These are phyloP conservation scores for Neoitamus cyanurus DNA, from an alignment of 2,888 invertebrate genomes.

Conservation along the genomic window DNA sequence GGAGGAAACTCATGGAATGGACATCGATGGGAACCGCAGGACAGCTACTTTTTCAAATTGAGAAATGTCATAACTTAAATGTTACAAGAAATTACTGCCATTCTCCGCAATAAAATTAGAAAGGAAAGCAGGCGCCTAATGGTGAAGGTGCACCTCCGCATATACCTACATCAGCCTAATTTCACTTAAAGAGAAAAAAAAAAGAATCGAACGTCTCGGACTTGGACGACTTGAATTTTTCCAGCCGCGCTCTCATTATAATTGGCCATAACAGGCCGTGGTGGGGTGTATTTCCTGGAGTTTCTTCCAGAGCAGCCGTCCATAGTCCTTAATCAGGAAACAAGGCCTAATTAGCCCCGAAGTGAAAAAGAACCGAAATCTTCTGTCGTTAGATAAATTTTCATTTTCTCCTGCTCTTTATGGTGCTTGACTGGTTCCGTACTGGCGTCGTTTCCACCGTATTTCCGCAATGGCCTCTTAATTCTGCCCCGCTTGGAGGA, in stretches of 20 bases:
- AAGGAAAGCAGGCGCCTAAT: neutral
- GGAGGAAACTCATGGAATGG: neutral
- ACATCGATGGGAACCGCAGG: neutral
- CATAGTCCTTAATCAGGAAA: constrained; percentile 11
- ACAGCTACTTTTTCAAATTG: neutral
- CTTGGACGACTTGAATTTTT: neutral
- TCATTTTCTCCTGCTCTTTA: constrained; percentile 23
- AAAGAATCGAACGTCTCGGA: neutral
- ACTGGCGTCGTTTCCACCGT: neutral
- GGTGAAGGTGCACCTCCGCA: neutral
- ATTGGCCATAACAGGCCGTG: neutral
- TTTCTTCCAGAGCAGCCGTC: neutral
- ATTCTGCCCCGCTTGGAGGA: neutral
- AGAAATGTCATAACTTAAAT: neutral
- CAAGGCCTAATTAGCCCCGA: constrained; percentile 15
- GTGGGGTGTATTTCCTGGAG: neutral
- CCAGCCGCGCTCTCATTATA: neutral
- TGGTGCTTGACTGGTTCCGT: neutral
- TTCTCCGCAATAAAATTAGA: neutral
- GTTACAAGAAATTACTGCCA: neutral
- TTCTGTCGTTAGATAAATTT: constrained; percentile 28
- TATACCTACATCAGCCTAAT: no score
- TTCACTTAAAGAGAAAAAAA: neutral
- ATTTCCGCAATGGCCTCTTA: constrained; percentile 14
- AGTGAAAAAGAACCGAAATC: constrained; percentile 6